phyloP scores from a whole-genome alignment of 2,797 vertebrate species.

The Spheniscus humboldti region DNA sequence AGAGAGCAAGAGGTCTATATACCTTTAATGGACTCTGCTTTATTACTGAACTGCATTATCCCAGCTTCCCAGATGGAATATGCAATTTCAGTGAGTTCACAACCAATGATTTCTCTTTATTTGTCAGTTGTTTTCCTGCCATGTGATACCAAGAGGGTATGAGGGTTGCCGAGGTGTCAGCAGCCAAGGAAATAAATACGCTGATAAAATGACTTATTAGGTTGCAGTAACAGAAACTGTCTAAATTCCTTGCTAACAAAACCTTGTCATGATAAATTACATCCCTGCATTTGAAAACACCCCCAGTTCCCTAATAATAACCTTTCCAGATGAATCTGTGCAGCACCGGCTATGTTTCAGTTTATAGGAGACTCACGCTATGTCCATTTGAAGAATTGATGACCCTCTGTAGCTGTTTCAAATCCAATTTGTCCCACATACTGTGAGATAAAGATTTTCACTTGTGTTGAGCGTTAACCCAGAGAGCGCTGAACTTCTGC shows the following conservation, averaged over 20 bases:
- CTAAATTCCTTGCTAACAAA: constrained; percentile 43
- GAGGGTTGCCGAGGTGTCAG: background rate
- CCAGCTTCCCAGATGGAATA: constrained; percentile 38
- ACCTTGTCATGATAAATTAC: constrained; percentile 40
- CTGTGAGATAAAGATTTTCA: constrained; percentile 49
- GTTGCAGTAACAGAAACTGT: background rate
- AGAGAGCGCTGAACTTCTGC: background rate
- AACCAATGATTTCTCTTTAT: constrained; percentile 6
- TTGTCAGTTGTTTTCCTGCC: constrained; percentile 15
- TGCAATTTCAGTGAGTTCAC: background rate
- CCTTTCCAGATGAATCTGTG: constrained; percentile 14
- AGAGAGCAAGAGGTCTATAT: background rate
- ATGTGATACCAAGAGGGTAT: background rate
- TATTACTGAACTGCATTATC: constrained; percentile 28
- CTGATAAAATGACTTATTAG: constrained; percentile 37
- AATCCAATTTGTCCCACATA: constrained; percentile 38
- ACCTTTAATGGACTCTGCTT: background rate
- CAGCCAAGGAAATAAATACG: constrained; percentile 21
- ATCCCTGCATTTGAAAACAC: constrained; percentile 6
- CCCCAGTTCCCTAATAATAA: constrained; percentile 11
- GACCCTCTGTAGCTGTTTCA: constrained; percentile 7
- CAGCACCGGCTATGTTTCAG: background rate
- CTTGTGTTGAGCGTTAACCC: constrained; percentile 6
- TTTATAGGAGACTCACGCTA: background rate
- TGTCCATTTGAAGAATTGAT: constrained; percentile 49